Evolutionary conservation across 2,113 vertebrate genomes (phyloP).

Genomic region (Prolemur simus): DNA sequence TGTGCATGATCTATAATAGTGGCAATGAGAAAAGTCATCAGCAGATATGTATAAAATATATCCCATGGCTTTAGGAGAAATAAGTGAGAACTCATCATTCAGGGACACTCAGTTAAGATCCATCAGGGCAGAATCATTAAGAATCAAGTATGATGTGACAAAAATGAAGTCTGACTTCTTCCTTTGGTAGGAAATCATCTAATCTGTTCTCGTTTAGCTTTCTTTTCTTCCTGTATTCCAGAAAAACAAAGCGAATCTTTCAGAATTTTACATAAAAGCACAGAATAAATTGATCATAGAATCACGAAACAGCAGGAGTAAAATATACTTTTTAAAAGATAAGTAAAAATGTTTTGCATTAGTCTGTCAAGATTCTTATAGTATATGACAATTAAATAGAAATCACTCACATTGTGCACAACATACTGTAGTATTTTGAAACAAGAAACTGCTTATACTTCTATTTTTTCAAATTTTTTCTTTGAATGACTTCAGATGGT

Average conservation of each 20-base stretch:
- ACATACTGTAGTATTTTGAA: background rate
- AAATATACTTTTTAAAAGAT: background rate
- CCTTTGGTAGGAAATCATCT: background rate
- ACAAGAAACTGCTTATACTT: background rate
- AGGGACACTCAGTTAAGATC: background rate
- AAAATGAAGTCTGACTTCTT: conserved; percentile 11
- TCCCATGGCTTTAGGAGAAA: background rate
- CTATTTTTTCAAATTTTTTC: background rate
- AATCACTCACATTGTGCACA: background rate
- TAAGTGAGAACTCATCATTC: background rate
- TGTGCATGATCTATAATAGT: background rate
- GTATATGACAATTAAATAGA: background rate
- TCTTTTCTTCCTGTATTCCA: background rate
- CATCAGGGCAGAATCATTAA: background rate
- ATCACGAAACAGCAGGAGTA: background rate
- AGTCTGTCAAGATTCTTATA: background rate
- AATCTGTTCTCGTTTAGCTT: background rate
- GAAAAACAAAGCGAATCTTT: background rate
- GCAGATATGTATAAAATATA: background rate
- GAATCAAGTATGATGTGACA: background rate
- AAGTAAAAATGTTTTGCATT: background rate
- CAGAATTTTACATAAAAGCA: background rate
- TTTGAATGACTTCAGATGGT: background rate
- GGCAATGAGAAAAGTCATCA: conserved; percentile 1
- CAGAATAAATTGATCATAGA: background rate